phyloP scores from a whole-genome alignment of 2,797 vertebrate species.

The Smutsia temminckii region DNA sequence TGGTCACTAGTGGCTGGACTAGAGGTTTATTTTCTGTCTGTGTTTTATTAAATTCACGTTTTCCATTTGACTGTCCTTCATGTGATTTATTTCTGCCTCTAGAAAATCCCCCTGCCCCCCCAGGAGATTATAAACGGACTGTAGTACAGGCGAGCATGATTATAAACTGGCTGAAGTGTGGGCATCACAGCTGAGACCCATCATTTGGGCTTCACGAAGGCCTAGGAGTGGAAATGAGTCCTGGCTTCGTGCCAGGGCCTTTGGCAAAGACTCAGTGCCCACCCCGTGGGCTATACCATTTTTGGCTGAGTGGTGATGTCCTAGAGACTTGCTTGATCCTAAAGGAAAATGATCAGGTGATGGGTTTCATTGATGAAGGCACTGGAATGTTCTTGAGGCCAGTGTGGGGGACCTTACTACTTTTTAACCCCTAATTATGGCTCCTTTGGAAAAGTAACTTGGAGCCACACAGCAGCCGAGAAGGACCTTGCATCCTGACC shows the following conservation, averaged over 20 bases:
- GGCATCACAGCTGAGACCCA: conserved; percentile 31
- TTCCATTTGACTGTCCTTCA: conserved; percentile 68
- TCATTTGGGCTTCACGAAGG: neutral
- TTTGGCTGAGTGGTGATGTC: neutral
- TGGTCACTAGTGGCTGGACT: conserved; percentile 65
- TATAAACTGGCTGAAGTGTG: neutral
- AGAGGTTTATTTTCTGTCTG: conserved; percentile 79
- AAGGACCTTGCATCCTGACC: neutral
- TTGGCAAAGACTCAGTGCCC: neutral
- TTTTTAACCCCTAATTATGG: too few species aligned
- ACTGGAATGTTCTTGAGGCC: neutral
- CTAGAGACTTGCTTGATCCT: neutral
- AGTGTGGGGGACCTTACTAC: neutral
- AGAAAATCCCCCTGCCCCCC: neutral
- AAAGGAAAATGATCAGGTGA: neutral
- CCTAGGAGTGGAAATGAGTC: neutral
- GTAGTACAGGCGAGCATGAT: neutral
- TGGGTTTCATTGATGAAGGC: neutral
- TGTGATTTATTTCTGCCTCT: conserved; percentile 81
- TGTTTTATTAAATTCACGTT: conserved; percentile 79
- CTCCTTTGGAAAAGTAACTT: neutral
- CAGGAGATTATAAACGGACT: conserved; percentile 28
- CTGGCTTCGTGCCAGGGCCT: neutral
- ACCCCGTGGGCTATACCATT: neutral
- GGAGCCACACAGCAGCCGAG: neutral